Base-by-base conservation (phyloP, 2,113 vertebrate species). In the Ictalurus punctatus region DNA sequence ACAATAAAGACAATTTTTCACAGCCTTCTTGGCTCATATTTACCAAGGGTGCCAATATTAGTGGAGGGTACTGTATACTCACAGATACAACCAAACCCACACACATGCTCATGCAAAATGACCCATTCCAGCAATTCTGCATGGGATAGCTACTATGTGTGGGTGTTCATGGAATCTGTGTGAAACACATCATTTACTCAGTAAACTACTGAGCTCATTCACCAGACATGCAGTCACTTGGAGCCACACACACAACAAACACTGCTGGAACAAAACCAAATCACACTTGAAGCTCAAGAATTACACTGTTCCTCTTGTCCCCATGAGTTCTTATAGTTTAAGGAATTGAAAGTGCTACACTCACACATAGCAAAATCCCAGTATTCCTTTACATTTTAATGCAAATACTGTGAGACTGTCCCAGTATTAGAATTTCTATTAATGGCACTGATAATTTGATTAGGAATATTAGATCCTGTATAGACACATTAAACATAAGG, bases 131-230 rank as follows among this genome's bases (percentile, higher is more conserved):
- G 44, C 69, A 67, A 58, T 6, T 80, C 0, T 0, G 17, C 52
- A 21, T 1, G 82, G 89, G 71, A 90, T 89, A 89, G 58, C 10
- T 40, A 61, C 61, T 54, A 88, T 40, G 85, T 89, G 92, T 92
- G 94, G 94, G 94, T 91, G 86, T 83, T 90, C 87, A 73, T 92
- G 87, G 93, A 95, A 95, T 95, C 90, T 94, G 83, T 92, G 91
- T 93, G 92, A 96, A 92, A 93, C 93, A 93, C 93, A 93, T 93
- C 93, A 95, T 93, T 95, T 94, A 90, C 93, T 92, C 92, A 92
- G 92, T 94, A 93, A 94, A 90, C 92, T 88, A 90, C 91, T 93
- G 93, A 94, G 92, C 91, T 94, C 93, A 95, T 91, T 91, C 90
- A 87, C 59, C 86, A 95, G 94, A 90, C 93, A 94, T 90, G 93